phyloP scores from a whole-genome alignment of 2,888 invertebrate species.

The Himalopsyche japonica region DNA sequence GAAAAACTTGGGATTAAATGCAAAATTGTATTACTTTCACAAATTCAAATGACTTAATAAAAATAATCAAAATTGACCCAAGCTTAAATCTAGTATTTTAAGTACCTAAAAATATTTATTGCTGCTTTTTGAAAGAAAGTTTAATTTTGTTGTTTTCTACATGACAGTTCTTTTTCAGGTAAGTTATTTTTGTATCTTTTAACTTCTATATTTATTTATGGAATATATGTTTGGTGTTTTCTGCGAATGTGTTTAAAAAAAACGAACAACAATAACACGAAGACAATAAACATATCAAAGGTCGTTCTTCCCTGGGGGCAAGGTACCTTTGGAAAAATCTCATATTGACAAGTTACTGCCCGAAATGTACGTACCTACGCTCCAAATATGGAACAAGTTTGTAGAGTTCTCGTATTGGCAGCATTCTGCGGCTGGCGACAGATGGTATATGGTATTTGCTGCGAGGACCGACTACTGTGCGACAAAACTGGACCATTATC shows the following conservation, averaged over 20 bases:
- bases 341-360: conserved; percentile 6
- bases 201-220: no score
- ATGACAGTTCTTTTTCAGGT: no score
- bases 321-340: background rate
- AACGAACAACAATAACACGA: background rate
- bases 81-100: no score
- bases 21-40: no score
- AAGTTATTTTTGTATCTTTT: no score
- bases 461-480: background rate
- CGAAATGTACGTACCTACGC: background rate
- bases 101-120: no score
- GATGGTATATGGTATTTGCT: background rate
- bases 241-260: background rate
- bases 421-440: conserved; percentile 1
- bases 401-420: background rate
- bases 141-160: no score
- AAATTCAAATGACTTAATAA: no score
- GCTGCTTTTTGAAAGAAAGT: no score
- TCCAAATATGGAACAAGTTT: background rate
- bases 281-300: background rate
- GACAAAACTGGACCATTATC: background rate
- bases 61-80: no score
- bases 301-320: background rate
- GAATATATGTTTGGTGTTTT: no score
- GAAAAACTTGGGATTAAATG: no score